Base-by-base conservation (phyloP, 2,888 invertebrate species). In the Invenusta paracnida region DNA sequence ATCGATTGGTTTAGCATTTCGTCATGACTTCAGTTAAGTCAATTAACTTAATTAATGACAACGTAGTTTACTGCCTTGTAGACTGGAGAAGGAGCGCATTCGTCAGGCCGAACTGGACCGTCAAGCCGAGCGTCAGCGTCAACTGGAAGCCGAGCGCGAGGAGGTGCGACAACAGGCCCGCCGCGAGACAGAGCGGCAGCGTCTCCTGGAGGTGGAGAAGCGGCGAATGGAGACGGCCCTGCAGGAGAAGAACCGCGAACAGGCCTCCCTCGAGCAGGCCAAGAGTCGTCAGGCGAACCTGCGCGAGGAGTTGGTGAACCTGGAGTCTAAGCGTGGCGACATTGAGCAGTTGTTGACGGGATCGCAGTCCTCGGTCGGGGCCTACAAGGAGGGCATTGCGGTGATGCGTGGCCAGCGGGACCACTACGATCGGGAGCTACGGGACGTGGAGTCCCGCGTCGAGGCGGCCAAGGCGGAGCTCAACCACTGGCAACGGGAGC, bases 181-280 rank as follows among this genome's bases (percentile, higher is more conserved):
- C 87, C 93, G 96, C 85, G 98, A 99, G 91, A 96, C 97, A 96
- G 98, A 98, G 92, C 95, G 95, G 89, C 96, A 97, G 90, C 94
- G 96, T 90, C 93, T 98, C 88, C 95, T 96, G 91, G 93, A 95
- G 5, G 48, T 86, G 29, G 91, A 91, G 88, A 90, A 90, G 87
- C 88, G 89, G 67, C 27, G 87, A 31, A 81, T 82, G 66, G 86
- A 87, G 85, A 87, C 84, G 11, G 83, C 82, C 17, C 94, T 96
- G 90, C 93, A 96, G 11, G 95, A 96, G 83, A 94, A 95, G 88
- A 95, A 96, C 90, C 95, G 96, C 90, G 94, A 95, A 90, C 94
- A 94, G 30, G 86, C 66, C 66, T 29, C 5, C 13, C 29, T 86
- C 25, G 86, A 28, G 23, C 86, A 86, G 73, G 84, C 83, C 0